These are phyloP conservation scores for Vandiemenella viatica DNA, from an alignment of 2,888 invertebrate species.

Conservation along the genomic window DNA sequence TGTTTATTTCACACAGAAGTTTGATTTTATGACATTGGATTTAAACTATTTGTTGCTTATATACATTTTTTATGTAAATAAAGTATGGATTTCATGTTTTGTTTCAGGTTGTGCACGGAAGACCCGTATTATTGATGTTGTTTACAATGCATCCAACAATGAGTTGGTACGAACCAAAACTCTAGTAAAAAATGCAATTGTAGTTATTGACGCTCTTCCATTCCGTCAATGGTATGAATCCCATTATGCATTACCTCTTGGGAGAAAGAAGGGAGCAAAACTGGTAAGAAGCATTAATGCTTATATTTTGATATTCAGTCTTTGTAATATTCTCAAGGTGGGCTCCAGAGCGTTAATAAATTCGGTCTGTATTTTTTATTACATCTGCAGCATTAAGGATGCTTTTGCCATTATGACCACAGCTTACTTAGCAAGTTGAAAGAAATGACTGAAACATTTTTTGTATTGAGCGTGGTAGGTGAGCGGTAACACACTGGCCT, in stretches of 20 bases:
- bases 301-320: background rate
- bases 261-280: conserved; percentile 93
- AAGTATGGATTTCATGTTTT: no score
- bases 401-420: background rate
- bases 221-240: conserved; percentile 99
- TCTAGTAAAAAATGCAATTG: conserved; percentile 94
- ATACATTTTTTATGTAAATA: no score
- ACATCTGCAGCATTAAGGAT: background rate
- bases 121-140: conserved; percentile 97
- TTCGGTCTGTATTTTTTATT: no score
- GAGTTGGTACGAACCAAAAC: conserved; percentile 99
- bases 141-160: conserved; percentile 99
- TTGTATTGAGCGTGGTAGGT: no score
- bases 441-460: no score
- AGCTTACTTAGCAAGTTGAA: no score
- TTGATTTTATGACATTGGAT: no score
- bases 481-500: no score
- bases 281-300: conserved; percentile 38
- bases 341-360: no score
- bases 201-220: conserved; percentile 93
- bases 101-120: conserved; percentile 78
- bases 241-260: conserved; percentile 88
- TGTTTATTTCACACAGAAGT: no score
- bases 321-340: no score
- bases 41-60: no score